Percentiles rank a stretch among this genome's conserved stretches.
These are phyloP conservation scores for Benitochromis conjunctus DNA, from an alignment of 2,113 vertebrate genomes.

Conservation along the genomic window DNA sequence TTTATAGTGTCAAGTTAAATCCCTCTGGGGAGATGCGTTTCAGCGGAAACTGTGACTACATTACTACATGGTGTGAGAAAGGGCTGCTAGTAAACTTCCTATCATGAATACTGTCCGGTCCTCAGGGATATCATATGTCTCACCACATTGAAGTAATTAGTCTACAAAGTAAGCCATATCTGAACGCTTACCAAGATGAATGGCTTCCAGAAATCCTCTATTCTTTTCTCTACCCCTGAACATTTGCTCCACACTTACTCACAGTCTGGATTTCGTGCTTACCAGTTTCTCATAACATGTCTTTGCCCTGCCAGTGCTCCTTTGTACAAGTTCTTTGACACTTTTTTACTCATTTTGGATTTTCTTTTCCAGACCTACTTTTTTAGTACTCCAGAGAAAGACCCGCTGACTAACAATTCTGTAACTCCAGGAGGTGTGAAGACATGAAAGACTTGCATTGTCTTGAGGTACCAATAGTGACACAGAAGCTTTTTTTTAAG, in stretches of 20 bases:
- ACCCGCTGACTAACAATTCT: neutral
- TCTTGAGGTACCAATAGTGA: slow-evolving; percentile 38
- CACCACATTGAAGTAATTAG: slow-evolving; percentile 53
- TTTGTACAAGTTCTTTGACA: neutral
- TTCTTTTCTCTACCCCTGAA: neutral
- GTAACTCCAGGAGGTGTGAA: neutral
- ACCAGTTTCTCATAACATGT: neutral
- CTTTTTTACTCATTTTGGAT: neutral
- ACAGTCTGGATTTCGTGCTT: neutral
- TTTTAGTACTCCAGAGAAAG: slow-evolving; percentile 78
- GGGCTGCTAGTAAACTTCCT: slow-evolving; percentile 22
- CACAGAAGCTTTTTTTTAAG: neutral
- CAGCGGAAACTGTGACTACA: slow-evolving; percentile 53
- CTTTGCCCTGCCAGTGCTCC: neutral
- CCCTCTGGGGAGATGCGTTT: neutral
- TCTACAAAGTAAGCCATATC: slow-evolving; percentile 22
- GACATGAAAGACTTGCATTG: slow-evolving; percentile 45
- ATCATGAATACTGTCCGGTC: slow-evolving; percentile 26
- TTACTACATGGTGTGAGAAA: slow-evolving; percentile 34
- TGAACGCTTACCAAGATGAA: slow-evolving; percentile 28
- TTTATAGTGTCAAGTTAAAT: slow-evolving; percentile 44
- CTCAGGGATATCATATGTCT: slow-evolving; percentile 46
- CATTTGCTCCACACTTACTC: slow-evolving; percentile 15
- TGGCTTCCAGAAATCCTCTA: neutral
- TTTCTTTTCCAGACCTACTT: slow-evolving; percentile 80